Percentiles rank a stretch among this genome's conserved stretches.
These are phyloP conservation scores for Porites divaricata DNA, from an alignment of 92 coral and sea anemone species.

Conservation along the genomic window DNA sequence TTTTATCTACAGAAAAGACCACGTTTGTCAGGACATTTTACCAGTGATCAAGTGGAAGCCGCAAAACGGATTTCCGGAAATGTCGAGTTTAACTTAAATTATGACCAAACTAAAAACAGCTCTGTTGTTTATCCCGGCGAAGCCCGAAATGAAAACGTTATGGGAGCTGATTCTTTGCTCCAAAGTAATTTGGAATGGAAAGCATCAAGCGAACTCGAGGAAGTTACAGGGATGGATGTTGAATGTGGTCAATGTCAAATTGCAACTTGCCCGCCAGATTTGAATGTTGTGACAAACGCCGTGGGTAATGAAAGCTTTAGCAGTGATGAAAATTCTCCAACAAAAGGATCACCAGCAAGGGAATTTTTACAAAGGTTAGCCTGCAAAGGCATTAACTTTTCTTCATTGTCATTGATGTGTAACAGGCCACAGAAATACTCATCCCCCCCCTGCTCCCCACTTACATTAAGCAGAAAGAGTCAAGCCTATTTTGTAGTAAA, in stretches of 20 bases:
- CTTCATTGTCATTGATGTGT: background rate
- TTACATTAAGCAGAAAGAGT: too few species aligned
- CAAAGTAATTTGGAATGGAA: conserved; percentile 17
- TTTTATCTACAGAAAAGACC: conserved; percentile 29
- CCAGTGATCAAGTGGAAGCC: background rate
- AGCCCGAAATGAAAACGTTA: background rate
- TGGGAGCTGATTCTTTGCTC: conserved; percentile 12
- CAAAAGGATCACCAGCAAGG: conserved; percentile 37
- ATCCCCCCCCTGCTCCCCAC: too few species aligned
- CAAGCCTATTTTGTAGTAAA: too few species aligned
- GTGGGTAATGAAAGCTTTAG: background rate
- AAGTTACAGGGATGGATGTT: conserved; percentile 15
- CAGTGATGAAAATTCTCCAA: conserved; percentile 7
- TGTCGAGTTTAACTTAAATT: background rate
- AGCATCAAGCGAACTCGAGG: background rate
- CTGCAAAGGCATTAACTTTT: background rate
- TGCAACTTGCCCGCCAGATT: conserved; percentile 15
- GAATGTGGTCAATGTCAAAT: conserved; percentile 5
- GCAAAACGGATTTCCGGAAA: background rate
- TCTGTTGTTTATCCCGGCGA: background rate
- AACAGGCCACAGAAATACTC: too few species aligned
- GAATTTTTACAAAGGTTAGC: conserved; percentile 39
- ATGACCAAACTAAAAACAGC: background rate
- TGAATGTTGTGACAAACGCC: background rate
- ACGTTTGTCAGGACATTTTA: background rate